Evolutionary conservation across 2,888 invertebrate species (phyloP), one percentile per base, ranked within the genome.

Genomic region (Synanthedon formicaeformis): DNA sequence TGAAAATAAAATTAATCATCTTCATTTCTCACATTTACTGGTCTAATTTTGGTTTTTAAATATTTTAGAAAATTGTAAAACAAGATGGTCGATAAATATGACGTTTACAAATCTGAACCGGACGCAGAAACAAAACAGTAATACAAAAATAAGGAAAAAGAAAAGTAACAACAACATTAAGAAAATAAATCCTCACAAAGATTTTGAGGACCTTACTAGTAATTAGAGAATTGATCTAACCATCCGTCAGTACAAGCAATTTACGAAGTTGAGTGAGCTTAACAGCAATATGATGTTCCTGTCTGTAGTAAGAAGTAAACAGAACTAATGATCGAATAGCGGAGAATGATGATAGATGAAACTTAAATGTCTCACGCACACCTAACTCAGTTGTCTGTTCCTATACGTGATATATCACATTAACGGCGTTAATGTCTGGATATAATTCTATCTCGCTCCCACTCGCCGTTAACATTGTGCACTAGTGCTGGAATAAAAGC

Each of bases 201-300:
- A 45, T 45, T 45, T 45, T 45, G 6, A 12, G 3, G 14, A 45
- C 6, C 45, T 12, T n/a, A 13, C 45, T 45, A 45, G 45, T 45
- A 45, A 45, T 45, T 45, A 45, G 13, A 45, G 13, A 45, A 52
- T 53, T 54, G 53, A 50, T 40, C 27, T 11, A 34, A 12, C 49
- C 18, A 51, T 41, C 27, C 53, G 48, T 34, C 16, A 49, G 51
- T 48, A 53, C 16, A 51, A 12, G 16, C 51, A 51, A 40, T 27
- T 50, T 51, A 54, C 62, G 59, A 74, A 75, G 67, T 80, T 74
- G 62, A 66, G 69, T 64, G 55, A 64, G 66, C 67, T 69, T 87
- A 85, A 87, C 82, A 85, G 85, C 85, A 83, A 78, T 81, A 63
- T 71, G 71, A 67, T 87, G 86, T 87, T 77, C 72, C 70, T 83